A percentile compares a stretch with the other conserved stretches of the same genome.
Conservation (phyloP, 2,888 invertebrate genomes). For the Lycocerus yunnanus region DNA sequence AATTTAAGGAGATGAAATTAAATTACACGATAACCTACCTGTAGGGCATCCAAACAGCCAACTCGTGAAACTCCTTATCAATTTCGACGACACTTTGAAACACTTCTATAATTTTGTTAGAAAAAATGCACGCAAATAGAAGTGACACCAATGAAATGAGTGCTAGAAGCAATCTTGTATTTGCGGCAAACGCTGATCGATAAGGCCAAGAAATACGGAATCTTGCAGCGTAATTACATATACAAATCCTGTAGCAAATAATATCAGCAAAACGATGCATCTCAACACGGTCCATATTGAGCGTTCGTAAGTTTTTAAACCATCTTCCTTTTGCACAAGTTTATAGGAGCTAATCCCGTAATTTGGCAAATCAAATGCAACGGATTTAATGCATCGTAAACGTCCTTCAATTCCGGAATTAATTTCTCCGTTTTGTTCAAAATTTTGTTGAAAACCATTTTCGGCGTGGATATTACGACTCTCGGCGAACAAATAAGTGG, state of each 20-base stretch:
- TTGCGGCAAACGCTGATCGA: constrained; percentile 29
- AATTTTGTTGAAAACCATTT: constrained; percentile 1
- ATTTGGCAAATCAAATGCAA: constrained; percentile 25
- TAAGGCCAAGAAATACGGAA: constrained; percentile 6
- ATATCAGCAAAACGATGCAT: constrained; percentile 7
- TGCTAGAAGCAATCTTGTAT: constrained; percentile 34
- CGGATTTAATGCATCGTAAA: constrained; percentile 26
- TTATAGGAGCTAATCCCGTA: constrained; percentile 29
- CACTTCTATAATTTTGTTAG: constrained; percentile 34
- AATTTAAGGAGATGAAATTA: neutral
- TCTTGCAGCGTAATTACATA: constrained; percentile 1
- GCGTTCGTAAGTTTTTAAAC: constrained; percentile 5
- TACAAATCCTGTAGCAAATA: neutral
- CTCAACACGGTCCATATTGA: constrained; percentile 10
- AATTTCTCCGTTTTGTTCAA: neutral
- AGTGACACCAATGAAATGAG: constrained; percentile 20
- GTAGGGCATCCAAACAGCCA: constrained; percentile 39
- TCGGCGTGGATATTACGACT: neutral
- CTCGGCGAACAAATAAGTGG: neutral
- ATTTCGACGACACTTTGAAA: constrained; percentile 37
- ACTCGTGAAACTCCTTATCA: constrained; percentile 34
- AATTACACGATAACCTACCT: constrained; percentile 35
- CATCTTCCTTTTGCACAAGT: constrained; percentile 8
- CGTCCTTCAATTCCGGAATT: constrained; percentile 19
- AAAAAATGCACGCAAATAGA: constrained; percentile 34